Conservation (phyloP, 2,888 invertebrate species). For the Stomorhina lunata region DNA sequence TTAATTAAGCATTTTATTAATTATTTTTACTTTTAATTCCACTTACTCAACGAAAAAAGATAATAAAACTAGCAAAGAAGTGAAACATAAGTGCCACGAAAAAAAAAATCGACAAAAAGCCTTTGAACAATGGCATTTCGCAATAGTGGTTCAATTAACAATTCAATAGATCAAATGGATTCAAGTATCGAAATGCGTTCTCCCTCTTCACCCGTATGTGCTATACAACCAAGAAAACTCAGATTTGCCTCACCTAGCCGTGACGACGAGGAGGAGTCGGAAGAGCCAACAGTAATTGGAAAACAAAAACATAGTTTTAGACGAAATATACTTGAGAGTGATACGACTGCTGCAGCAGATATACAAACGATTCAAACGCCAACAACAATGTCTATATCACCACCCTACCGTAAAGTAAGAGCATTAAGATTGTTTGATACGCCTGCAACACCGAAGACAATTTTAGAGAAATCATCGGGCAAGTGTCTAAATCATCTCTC, state of each 20-base stretch:
- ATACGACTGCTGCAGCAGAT: no score
- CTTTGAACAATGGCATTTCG: conserved; percentile 72
- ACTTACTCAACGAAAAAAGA: background rate
- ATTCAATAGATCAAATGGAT: conserved; percentile 71
- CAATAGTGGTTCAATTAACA: conserved; percentile 68
- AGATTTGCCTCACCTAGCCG: conserved; percentile 76
- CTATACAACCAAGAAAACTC: conserved; percentile 77
- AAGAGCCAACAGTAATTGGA: conserved; percentile 17
- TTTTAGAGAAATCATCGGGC: conserved; percentile 82
- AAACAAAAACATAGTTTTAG: conserved; percentile 48
- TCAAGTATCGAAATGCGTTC: conserved; percentile 76
- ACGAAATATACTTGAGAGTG: conserved; percentile 43
- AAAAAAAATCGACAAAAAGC: background rate
- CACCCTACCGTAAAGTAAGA: conserved; percentile 83
- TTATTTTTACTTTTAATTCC: background rate
- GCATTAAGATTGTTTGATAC: conserved; percentile 89
- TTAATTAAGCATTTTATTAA: conserved; percentile 12
- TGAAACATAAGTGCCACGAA: background rate
- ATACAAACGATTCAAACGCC: conserved; percentile 47
- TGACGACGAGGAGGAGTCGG: conserved; percentile 68
- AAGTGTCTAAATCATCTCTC: conserved; percentile 80
- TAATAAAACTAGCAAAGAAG: background rate
- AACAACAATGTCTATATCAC: conserved; percentile 74
- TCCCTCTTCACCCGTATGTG: conserved; percentile 71
- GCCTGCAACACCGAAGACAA: conserved; percentile 91